A percentile compares a stretch with the other conserved stretches of the same genome.
Evolutionary conservation across 2,113 vertebrate species (phyloP).

Genomic region (Hyperopisus bebe): DNA sequence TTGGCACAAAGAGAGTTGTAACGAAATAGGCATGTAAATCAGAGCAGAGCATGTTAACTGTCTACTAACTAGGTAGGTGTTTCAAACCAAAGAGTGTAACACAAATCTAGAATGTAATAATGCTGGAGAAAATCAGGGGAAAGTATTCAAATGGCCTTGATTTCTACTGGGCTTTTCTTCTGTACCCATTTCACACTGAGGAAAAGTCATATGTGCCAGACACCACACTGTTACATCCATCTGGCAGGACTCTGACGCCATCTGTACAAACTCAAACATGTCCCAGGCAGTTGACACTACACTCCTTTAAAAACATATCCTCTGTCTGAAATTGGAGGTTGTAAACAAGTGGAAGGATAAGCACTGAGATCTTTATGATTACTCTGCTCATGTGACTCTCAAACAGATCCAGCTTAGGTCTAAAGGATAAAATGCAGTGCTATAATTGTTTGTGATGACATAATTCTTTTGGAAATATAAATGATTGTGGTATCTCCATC

Average conservation of each 20-base stretch:
- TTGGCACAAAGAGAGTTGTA: background rate
- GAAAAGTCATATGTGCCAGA: background rate
- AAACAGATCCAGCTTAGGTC: background rate
- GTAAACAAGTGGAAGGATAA: background rate
- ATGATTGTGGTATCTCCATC: background rate
- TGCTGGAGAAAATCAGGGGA: background rate
- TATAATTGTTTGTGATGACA: background rate
- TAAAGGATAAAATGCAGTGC: background rate
- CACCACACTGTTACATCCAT: conserved; percentile 6
- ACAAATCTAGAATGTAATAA: background rate
- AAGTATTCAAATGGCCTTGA: background rate
- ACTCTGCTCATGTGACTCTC: background rate
- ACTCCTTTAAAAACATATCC: background rate
- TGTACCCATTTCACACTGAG: background rate
- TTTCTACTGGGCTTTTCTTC: background rate
- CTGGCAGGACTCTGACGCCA: conserved; percentile 2
- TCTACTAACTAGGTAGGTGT: background rate
- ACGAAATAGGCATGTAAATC: background rate
- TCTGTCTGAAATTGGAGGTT: background rate
- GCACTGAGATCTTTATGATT: background rate
- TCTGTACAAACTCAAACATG: background rate
- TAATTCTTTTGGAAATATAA: background rate
- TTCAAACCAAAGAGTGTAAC: background rate
- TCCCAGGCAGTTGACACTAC: background rate
- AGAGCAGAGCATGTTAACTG: background rate